Percentiles rank a stretch among this genome's conserved stretches.
phyloP scores from a whole-genome alignment of 2,113 vertebrate genomes.

The Psephotus haematonotus region DNA sequence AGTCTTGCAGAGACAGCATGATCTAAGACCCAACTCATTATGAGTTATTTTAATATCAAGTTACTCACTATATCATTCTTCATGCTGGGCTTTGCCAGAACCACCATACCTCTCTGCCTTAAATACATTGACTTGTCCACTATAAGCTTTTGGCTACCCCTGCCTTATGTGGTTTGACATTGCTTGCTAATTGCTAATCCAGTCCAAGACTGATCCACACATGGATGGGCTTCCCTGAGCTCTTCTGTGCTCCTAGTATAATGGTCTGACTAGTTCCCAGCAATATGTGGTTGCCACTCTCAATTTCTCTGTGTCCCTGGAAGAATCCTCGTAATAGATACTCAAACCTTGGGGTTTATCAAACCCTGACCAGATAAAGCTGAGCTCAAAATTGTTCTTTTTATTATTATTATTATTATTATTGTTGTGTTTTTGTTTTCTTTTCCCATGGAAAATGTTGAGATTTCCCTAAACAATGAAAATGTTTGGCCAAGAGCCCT shows the following conservation, averaged over 20 bases:
- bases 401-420: not conserved
- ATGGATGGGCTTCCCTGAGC: not conserved
- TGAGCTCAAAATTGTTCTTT: not conserved
- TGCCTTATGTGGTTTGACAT: not conserved
- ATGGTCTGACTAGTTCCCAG: not conserved
- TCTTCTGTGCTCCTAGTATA: not conserved
- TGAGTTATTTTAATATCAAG: not conserved
- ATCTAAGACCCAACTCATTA: not conserved
- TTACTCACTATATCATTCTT: not conserved
- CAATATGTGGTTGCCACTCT: not conserved
- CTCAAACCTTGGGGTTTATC: not conserved
- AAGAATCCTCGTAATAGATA: not conserved
- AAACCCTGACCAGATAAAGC: not conserved
- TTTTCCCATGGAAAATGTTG: constrained; percentile 49
- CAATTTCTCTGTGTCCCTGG: not conserved
- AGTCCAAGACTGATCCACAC: not conserved
- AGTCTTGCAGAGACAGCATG: not conserved
- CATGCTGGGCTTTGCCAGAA: not conserved
- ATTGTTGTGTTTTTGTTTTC: constrained; percentile 28
- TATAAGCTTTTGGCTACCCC: not conserved
- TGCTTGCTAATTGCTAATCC: not conserved
- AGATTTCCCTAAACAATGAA: constrained; percentile 63
- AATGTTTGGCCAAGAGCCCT: constrained; percentile 45
- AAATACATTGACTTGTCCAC: not conserved
- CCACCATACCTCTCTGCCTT: not conserved